Percentiles rank a stretch among this genome's conserved stretches.
Evolutionary conservation across 1,140 invertebrate genomes (phyloP).

Genomic region (Drosophila seguyi): DNA sequence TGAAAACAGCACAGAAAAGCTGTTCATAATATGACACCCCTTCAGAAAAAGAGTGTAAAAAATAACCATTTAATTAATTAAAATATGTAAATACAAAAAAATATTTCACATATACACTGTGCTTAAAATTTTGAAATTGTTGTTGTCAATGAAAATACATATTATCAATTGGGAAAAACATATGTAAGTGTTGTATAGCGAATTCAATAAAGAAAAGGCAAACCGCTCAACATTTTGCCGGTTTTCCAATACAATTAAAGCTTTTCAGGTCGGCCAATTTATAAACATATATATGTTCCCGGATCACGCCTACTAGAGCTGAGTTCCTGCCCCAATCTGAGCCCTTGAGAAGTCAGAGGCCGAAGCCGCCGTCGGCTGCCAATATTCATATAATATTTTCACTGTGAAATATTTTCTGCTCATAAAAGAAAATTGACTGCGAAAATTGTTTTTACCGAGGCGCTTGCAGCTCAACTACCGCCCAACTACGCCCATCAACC

Average conservation of each 20-base stretch:
- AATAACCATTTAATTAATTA: constrained; percentile 1
- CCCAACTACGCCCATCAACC: background rate
- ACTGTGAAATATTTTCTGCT: constrained; percentile 72
- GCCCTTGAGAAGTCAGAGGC: constrained; percentile 14
- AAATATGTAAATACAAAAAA: background rate
- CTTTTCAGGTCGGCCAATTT: background rate
- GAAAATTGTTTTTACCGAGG: constrained; percentile 78
- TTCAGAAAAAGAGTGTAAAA: background rate
- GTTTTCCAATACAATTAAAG: constrained; percentile 15
- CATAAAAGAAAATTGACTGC: constrained; percentile 84
- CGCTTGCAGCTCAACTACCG: constrained; percentile 31
- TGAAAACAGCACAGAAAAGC: background rate
- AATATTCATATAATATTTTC: constrained; percentile 81
- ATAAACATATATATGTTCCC: constrained; percentile 3
- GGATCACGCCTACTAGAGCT: background rate
- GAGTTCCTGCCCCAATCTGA: background rate
- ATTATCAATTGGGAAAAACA: too few species aligned
- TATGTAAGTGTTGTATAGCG: too few species aligned
- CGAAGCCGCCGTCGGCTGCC: constrained; percentile 51
- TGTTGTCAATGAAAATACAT: background rate
- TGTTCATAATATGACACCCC: background rate
- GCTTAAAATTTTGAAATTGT: background rate
- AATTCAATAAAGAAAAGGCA: background rate
- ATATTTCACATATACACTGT: background rate
- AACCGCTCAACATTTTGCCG: constrained; percentile 1